Conservation (phyloP, 2,888 invertebrate species). For the Dynastes grantii region DNA sequence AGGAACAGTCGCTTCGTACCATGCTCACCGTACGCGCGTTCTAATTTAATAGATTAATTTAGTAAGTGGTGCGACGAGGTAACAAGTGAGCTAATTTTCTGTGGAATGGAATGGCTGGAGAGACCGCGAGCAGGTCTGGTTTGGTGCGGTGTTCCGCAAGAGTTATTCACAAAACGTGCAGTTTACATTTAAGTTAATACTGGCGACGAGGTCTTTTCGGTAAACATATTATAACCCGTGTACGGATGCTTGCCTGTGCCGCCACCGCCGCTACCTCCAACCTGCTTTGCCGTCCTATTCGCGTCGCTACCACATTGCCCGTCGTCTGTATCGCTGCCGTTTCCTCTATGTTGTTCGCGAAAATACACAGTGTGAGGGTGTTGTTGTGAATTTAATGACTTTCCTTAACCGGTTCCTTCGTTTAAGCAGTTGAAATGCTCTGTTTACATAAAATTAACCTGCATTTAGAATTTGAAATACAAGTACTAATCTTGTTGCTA, state of each 20-base stretch:
- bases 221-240: constrained; percentile 50
- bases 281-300: background rate
- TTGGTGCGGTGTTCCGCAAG: constrained; percentile 60
- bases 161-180: constrained; percentile 57
- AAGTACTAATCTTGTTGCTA: no score
- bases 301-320: constrained; percentile 14
- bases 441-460: background rate
- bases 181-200: constrained; percentile 52
- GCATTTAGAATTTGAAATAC: background rate
- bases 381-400: constrained; percentile 22
- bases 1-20: constrained; percentile 63
- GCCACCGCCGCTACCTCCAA: background rate
- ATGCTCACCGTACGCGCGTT: constrained; percentile 46
- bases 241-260: constrained; percentile 27
- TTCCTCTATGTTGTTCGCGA: constrained; percentile 12
- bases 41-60: constrained; percentile 71
- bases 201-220: constrained; percentile 48
- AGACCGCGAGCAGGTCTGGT: constrained; percentile 59
- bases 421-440: background rate
- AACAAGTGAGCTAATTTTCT: constrained; percentile 70
- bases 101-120: constrained; percentile 58
- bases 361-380: constrained; percentile 11
- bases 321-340: background rate
- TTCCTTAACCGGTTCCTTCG: constrained; percentile 9
- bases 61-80: constrained; percentile 70